A percentile compares a stretch with the other conserved stretches of the same genome.
These are phyloP conservation scores for Agonopterix heracliana DNA, from an alignment of 2,888 invertebrate genomes.

Conservation along the genomic window DNA sequence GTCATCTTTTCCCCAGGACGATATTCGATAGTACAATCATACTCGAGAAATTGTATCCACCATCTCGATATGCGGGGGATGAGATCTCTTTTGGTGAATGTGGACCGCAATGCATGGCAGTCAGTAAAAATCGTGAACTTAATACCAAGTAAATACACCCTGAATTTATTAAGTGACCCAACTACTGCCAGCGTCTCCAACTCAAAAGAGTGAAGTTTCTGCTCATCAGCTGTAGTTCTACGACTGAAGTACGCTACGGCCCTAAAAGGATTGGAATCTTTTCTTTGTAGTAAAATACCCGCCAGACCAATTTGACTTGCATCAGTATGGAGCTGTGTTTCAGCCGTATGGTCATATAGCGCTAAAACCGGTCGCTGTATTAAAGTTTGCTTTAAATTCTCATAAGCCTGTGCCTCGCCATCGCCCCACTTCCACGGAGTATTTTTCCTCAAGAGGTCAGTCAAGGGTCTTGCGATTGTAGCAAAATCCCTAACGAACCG, in stretches of 20 bases:
- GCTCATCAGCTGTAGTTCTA: conserved; percentile 27
- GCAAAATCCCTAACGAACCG: conserved; percentile 9
- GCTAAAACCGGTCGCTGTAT: conserved; percentile 19
- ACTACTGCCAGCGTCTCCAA: conserved; percentile 38
- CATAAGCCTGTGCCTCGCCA: conserved; percentile 16
- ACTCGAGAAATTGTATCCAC: conserved; percentile 31
- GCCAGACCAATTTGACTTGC: conserved; percentile 27
- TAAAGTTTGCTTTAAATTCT: conserved; percentile 17
- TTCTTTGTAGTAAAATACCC: conserved; percentile 26
- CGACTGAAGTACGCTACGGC: conserved; percentile 29
- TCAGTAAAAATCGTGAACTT: conserved; percentile 30
- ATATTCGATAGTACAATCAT: conserved; percentile 23
- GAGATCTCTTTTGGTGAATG: conserved; percentile 24
- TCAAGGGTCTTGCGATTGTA: conserved; percentile 7
- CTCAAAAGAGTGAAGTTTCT: conserved; percentile 32
- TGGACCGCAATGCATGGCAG: conserved; percentile 28
- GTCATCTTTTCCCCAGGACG: conserved; percentile 23
- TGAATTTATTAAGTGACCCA: conserved; percentile 26
- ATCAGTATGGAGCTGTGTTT: conserved; percentile 31
- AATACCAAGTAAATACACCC: conserved; percentile 29
- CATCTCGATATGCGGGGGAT: conserved; percentile 33
- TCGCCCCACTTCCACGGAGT: conserved; percentile 1
- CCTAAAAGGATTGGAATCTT: conserved; percentile 3
- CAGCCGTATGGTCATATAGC: conserved; percentile 17
- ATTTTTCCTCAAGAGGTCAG: conserved; percentile 5